phyloP scores from a whole-genome alignment of 2,113 vertebrate genomes.

The Capreolus pygargus region DNA sequence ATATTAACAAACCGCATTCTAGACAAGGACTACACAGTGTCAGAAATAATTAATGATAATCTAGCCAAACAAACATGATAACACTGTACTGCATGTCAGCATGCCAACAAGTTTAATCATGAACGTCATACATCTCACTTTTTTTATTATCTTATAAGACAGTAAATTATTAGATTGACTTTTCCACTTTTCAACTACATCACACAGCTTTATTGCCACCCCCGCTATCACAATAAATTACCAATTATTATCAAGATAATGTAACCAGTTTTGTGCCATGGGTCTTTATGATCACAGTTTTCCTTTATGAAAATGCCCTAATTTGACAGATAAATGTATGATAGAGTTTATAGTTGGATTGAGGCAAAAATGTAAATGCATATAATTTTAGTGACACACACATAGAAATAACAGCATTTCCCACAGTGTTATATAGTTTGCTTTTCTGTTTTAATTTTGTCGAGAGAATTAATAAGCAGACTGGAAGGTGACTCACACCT shows the following conservation, averaged over 20 bases:
- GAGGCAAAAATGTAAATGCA: fast-evolving
- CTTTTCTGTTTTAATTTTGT: not conserved
- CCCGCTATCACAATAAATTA: not conserved
- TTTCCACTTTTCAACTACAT: fast-evolving
- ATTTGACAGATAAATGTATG: not conserved
- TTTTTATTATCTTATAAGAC: not conserved
- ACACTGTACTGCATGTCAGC: fast-evolving
- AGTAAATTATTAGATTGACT: too few relatives aligned
- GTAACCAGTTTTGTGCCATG: fast-evolving
- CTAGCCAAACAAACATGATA: too few relatives aligned
- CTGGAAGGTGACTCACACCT: too few relatives aligned
- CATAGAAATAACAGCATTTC: fast-evolving
- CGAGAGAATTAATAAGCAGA: fast-evolving
- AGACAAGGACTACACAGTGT: not conserved
- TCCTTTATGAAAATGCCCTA: not conserved
- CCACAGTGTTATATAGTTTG: fast-evolving
- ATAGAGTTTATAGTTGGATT: fast-evolving
- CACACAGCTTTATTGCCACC: not conserved
- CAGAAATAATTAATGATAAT: not conserved
- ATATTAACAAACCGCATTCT: not conserved
- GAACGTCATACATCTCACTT: not conserved
- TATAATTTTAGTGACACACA: fast-evolving
- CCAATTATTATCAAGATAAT: fast-evolving
- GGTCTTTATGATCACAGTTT: not conserved
- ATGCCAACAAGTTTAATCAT: not conserved